Conservation (phyloP, 2,888 invertebrate genomes). For the Chrysina gloriosa region DNA sequence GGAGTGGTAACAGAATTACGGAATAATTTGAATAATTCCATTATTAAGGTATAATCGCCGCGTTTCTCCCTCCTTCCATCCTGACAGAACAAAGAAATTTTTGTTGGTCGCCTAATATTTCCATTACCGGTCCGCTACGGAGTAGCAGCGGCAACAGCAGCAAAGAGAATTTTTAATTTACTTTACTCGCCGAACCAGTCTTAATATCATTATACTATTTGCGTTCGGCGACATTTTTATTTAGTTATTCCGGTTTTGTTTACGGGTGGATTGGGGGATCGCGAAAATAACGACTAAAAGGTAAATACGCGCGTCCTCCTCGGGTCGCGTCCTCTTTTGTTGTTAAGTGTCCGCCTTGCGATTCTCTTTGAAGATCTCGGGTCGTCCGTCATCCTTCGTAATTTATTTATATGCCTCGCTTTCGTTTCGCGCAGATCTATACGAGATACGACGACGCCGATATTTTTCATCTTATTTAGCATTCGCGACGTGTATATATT, state of each 20-base stretch:
- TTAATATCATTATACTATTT: conserved; percentile 42
- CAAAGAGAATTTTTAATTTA: conserved; percentile 44
- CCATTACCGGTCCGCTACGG: too few species aligned
- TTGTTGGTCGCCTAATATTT: too few species aligned
- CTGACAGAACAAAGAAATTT: too few species aligned
- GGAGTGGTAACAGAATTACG: too few species aligned
- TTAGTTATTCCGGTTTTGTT: conserved; percentile 39
- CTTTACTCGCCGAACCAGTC: conserved; percentile 22
- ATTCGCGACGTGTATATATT: background rate
- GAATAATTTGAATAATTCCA: too few species aligned
- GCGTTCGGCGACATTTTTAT: conserved; percentile 40
- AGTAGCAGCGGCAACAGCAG: too few species aligned
- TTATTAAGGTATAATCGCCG: too few species aligned
- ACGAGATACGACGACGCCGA: background rate
- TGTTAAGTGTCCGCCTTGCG: conserved; percentile 33
- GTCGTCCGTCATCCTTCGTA: background rate
- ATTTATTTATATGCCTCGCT: conserved; percentile 8
- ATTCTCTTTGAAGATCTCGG: conserved; percentile 27
- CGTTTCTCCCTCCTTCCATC: too few species aligned
- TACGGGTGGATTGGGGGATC: background rate
- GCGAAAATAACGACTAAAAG: conserved; percentile 1
- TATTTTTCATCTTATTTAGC: conserved; percentile 13
- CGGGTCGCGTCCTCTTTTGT: conserved; percentile 15
- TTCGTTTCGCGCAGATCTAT: background rate
- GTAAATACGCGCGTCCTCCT: background rate